phyloP scores from a whole-genome alignment of 2,113 vertebrate genomes.

The Azemiops feae region DNA sequence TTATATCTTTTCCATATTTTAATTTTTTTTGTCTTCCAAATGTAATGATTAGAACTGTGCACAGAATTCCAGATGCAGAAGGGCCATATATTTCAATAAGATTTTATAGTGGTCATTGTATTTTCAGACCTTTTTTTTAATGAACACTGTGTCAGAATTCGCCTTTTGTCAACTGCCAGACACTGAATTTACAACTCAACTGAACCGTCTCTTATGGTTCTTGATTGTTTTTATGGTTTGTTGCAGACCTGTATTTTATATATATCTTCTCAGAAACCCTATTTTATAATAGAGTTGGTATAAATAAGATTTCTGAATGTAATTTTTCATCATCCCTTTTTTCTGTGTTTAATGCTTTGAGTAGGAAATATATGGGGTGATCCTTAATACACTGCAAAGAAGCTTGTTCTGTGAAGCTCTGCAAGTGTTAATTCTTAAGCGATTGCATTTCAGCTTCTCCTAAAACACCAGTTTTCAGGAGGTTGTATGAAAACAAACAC shows the following conservation, averaged over 20 bases:
- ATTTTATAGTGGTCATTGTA: not conserved
- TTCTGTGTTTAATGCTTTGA: not conserved
- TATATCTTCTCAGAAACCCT: not conserved
- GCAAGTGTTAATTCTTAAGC: not conserved
- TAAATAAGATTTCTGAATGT: not conserved
- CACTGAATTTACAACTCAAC: not conserved
- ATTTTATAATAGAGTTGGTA: not conserved
- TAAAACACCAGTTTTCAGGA: not conserved
- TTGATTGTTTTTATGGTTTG: not conserved
- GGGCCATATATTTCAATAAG: not conserved
- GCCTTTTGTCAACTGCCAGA: not conserved
- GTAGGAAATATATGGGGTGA: no score
- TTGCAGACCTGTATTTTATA: not conserved
- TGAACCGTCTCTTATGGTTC: not conserved
- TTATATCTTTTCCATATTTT: not conserved
- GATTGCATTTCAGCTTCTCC: not conserved
- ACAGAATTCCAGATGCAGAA: not conserved
- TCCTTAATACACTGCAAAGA: not conserved
- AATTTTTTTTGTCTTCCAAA: not conserved
- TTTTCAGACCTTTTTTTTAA: not conserved
- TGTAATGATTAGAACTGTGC: not conserved
- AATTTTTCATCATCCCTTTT: not conserved
- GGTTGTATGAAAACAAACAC: not conserved
- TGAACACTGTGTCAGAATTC: not conserved
- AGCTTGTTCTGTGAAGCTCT: not conserved